Evolutionary conservation across 2,888 invertebrate species (phyloP).

Genomic region (Drosophila hamatofila): DNA sequence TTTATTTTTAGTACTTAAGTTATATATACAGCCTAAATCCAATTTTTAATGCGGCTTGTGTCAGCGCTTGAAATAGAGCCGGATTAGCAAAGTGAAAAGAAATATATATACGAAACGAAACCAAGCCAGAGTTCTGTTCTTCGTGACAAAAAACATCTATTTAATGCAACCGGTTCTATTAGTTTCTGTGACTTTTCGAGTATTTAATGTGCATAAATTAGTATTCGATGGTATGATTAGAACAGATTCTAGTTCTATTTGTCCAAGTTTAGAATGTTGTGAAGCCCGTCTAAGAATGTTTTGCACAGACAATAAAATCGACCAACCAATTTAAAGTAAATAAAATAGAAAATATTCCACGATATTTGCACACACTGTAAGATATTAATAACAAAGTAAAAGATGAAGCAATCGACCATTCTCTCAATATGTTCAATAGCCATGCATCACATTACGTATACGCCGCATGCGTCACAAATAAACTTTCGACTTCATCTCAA

Average conservation of each 20-base stretch:
- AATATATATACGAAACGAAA: conserved; percentile 9
- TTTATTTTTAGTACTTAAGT: too few relatives aligned
- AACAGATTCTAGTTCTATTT: conserved; percentile 31
- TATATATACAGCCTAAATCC: not conserved
- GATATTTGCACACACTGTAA: not conserved
- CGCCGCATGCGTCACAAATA: conserved; percentile 14
- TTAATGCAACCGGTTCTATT: conserved; percentile 72
- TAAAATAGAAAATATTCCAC: conserved; percentile 8
- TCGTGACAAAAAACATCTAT: conserved; percentile 10
- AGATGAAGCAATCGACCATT: not conserved
- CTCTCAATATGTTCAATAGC: not conserved
- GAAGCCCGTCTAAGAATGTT: conserved; percentile 34
- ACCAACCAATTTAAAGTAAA: conserved; percentile 6
- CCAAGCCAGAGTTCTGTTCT: conserved; percentile 7
- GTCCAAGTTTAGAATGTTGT: conserved; percentile 31
- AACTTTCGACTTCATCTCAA: conserved; percentile 33
- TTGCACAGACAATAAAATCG: conserved; percentile 17
- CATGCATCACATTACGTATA: not conserved
- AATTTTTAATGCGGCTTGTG: conserved; percentile 18
- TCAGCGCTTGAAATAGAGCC: conserved; percentile 30
- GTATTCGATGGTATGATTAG: conserved; percentile 25
- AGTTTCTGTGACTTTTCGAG: conserved; percentile 57
- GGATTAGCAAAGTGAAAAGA: conserved; percentile 8
- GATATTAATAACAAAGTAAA: not conserved
- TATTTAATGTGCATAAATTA: conserved; percentile 69